Conservation (phyloP, 2,888 invertebrate species). For the Ectemnius lituratus region DNA sequence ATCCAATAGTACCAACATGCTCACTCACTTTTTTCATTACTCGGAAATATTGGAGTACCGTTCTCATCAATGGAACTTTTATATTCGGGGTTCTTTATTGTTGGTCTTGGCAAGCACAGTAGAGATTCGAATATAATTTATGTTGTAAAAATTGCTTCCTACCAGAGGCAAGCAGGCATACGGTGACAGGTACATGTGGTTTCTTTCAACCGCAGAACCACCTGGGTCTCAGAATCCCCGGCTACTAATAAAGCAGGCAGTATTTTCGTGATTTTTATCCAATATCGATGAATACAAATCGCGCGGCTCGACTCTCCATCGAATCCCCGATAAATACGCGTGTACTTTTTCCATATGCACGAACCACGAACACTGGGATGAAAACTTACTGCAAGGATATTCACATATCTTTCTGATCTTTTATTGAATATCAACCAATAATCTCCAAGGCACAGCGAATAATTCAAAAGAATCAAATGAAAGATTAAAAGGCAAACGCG, state of each 20-base stretch:
- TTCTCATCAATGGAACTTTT: slow-evolving; percentile 9
- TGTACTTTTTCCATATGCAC: slow-evolving; percentile 10
- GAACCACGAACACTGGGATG: not conserved
- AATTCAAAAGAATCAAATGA: too few species aligned
- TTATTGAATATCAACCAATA: not conserved
- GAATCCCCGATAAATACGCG: slow-evolving; percentile 19
- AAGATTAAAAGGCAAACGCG: too few species aligned
- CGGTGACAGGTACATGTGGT: slow-evolving; percentile 33
- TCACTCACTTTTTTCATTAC: not conserved
- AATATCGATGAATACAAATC: slow-evolving; percentile 37
- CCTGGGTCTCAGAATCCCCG: not conserved
- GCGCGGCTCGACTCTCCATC: not conserved
- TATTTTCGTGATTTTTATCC: slow-evolving; percentile 37
- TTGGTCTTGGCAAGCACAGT: slow-evolving; percentile 12
- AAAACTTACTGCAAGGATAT: not conserved
- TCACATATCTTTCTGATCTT: too few species aligned
- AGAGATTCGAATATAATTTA: slow-evolving; percentile 39
- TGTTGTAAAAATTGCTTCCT: slow-evolving; percentile 25
- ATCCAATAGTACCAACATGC: not conserved
- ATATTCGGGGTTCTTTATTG: slow-evolving; percentile 37
- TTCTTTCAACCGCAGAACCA: slow-evolving; percentile 5
- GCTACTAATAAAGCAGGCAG: slow-evolving; percentile 38
- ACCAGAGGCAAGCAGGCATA: slow-evolving; percentile 8
- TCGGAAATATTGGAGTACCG: not conserved
- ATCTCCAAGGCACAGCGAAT: not conserved